Percentiles rank a stretch among this genome's conserved stretches.
These are phyloP conservation scores for Drosophila oshimai DNA, from an alignment of 1,140 invertebrate genomes.

Conservation along the genomic window DNA sequence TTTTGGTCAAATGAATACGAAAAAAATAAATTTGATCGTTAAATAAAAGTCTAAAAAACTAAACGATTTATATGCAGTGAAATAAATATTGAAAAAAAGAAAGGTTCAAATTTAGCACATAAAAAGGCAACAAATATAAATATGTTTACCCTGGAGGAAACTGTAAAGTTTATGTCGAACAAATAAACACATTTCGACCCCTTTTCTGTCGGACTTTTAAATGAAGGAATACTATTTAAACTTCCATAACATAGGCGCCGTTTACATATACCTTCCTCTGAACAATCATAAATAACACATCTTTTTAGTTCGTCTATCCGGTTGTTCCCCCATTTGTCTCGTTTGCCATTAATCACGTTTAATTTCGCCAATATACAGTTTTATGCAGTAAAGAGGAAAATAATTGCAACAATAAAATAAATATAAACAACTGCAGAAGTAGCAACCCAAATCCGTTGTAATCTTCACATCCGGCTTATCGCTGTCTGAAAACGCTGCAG, in stretches of 20 bases:
- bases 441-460: slow-evolving; percentile 49
- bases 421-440: slow-evolving; percentile 46
- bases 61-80: no score
- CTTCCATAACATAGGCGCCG: slow-evolving; percentile 1
- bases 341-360: slow-evolving; percentile 51
- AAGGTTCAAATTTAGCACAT: no score
- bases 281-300: slow-evolving; percentile 6
- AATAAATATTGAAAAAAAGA: no score
- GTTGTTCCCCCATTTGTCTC: slow-evolving; percentile 15
- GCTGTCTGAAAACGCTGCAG: slow-evolving; percentile 31
- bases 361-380: slow-evolving; percentile 51
- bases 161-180: neutral
- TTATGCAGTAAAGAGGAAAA: slow-evolving; percentile 48
- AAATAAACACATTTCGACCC: neutral
- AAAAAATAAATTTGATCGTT: no score
- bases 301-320: slow-evolving; percentile 34
- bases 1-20: no score
- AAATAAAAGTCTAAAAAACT: no score
- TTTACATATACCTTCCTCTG: slow-evolving; percentile 1
- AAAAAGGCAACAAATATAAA: neutral
- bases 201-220: neutral
- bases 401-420: slow-evolving; percentile 75
- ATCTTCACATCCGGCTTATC: slow-evolving; percentile 63
- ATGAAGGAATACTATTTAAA: neutral
- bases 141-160: no score